A percentile compares a stretch with the other conserved stretches of the same genome.
phyloP scores from a whole-genome alignment of 92 coral and sea anemone species.

The Porites rus region DNA sequence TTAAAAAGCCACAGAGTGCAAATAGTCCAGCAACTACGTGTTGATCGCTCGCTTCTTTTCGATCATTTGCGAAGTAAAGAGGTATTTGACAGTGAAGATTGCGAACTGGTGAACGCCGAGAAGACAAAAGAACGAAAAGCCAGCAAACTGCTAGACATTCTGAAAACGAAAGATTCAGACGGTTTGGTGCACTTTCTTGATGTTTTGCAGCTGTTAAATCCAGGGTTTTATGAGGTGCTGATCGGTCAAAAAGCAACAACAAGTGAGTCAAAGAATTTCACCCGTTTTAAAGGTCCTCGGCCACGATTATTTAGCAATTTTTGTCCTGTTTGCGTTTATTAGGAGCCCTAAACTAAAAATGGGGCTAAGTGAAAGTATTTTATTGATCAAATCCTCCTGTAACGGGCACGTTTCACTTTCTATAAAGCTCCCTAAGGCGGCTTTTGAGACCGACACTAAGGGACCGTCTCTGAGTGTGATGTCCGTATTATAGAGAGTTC shows the following conservation, averaged over 20 bases:
- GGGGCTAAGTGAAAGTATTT: too few species aligned
- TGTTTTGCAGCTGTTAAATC: constrained; percentile 42
- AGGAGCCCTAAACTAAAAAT: too few species aligned
- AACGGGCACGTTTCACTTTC: too few species aligned
- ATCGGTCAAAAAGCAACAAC: constrained; percentile 44
- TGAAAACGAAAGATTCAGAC: constrained; percentile 34
- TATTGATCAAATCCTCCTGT: too few species aligned
- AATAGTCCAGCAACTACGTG: constrained; percentile 40
- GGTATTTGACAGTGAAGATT: constrained; percentile 44
- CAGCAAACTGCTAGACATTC: constrained; percentile 46
- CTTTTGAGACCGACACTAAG: too few species aligned
- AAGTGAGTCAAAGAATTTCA: constrained; percentile 28
- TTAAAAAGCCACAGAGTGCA: constrained; percentile 32
- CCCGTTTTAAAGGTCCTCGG: not conserved
- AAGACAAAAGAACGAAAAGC: constrained; percentile 48
- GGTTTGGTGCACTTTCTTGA: constrained; percentile 49
- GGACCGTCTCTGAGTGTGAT: too few species aligned
- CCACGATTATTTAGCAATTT: too few species aligned
- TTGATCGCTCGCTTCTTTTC: constrained; percentile 51
- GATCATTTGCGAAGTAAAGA: constrained; percentile 58
- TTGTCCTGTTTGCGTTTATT: too few species aligned
- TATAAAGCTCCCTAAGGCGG: too few species aligned
- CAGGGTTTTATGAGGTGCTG: constrained; percentile 52
- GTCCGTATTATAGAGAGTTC: too few species aligned
- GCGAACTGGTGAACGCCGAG: constrained; percentile 50